These are phyloP conservation scores for Lamellibrachia columna DNA, from an alignment of 2,888 invertebrate species.

Conservation along the genomic window DNA sequence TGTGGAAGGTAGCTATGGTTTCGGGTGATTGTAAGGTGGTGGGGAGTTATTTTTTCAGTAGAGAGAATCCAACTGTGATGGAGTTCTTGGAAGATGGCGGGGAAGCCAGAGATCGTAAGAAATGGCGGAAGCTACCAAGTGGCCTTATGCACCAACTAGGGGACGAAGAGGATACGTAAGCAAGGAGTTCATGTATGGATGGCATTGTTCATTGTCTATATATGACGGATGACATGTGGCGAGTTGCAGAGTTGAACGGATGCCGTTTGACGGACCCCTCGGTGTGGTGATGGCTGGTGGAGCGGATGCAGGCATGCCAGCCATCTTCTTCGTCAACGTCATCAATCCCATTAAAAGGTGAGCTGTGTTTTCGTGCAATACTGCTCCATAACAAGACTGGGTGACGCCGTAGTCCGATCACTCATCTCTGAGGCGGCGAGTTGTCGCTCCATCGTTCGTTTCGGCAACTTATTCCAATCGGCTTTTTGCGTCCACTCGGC, in stretches of 20 bases:
- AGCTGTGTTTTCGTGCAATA: background rate
- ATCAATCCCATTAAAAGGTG: slow-evolving; percentile 21
- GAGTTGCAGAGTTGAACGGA: slow-evolving; percentile 36
- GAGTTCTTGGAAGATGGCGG: no score
- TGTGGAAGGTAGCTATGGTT: no score
- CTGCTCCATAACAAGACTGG: background rate
- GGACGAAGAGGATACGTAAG: no score
- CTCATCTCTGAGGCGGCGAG: background rate
- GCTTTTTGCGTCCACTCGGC: background rate
- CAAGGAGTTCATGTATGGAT: background rate
- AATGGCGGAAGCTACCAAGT: no score
- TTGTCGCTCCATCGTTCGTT: background rate
- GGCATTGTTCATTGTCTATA: background rate
- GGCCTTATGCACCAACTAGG: no score
- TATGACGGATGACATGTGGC: background rate
- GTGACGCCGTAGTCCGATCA: background rate
- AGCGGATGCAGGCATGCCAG: slow-evolving; percentile 35
- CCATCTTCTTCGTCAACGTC: slow-evolving; percentile 40
- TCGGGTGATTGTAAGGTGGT: no score
- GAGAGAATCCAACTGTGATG: no score
- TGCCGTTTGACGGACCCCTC: slow-evolving; percentile 41
- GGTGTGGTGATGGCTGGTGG: slow-evolving; percentile 38
- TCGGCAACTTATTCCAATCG: background rate
- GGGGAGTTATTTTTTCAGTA: no score
- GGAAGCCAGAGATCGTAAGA: no score